A percentile compares a stretch with the other conserved stretches of the same genome.
phyloP scores from a whole-genome alignment of 1,140 invertebrate species.

The Bombus balteatus region DNA sequence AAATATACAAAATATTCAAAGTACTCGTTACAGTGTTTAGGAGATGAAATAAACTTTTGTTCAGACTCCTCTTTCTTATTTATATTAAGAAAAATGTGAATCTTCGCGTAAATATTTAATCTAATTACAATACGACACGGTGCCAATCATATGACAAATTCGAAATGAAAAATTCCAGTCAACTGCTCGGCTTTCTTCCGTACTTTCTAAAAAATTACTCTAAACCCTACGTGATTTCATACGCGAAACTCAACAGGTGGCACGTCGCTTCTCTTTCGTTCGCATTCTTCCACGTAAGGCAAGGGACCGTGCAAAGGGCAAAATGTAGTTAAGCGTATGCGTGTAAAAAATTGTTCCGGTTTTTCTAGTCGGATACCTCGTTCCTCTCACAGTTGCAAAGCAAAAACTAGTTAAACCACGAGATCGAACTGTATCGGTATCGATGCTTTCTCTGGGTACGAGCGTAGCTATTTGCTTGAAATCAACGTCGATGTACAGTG shows the following conservation, averaged over 20 bases:
- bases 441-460: neutral
- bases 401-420: neutral
- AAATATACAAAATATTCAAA: neutral
- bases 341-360: neutral
- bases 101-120: neutral
- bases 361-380: neutral
- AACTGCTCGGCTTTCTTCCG: neutral
- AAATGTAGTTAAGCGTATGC: neutral
- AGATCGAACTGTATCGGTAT: neutral
- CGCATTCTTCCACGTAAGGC: neutral
- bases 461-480: neutral
- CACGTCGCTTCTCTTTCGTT: too few relatives aligned
- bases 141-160: neutral
- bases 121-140: neutral
- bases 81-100: neutral
- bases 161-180: neutral
- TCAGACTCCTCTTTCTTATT: neutral
- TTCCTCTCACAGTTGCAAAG: neutral
- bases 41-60: neutral
- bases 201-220: neutral
- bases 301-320: neutral
- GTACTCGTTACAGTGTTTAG: neutral
- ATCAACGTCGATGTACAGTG: neutral
- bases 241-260: conserved; percentile 27
- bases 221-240: neutral